Conservation (phyloP, 2,797 vertebrate genomes). For the Masticophis lateralis region DNA sequence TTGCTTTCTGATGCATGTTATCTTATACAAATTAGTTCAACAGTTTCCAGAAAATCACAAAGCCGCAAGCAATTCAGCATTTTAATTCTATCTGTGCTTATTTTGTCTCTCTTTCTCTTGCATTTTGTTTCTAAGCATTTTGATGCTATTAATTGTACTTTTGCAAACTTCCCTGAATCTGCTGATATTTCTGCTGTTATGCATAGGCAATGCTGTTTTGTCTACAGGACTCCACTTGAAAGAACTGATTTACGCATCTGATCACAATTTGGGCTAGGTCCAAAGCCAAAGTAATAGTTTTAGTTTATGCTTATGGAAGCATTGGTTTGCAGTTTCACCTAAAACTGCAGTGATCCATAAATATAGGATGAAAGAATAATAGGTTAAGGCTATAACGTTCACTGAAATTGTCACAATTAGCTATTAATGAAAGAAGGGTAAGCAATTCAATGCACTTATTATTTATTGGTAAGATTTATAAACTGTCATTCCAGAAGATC, state of each 20-base stretch:
- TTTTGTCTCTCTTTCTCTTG: background rate
- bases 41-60: background rate
- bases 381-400: background rate
- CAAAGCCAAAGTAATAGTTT: background rate
- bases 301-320: background rate
- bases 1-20: background rate
- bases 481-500: background rate
- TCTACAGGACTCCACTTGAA: background rate
- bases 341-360: background rate
- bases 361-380: background rate
- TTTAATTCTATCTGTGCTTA: background rate
- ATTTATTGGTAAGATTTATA: background rate
- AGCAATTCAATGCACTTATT: background rate
- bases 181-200: background rate
- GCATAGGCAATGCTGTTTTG: background rate
- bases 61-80: background rate
- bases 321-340: background rate
- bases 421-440: background rate
- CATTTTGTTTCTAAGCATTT: background rate
- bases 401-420: background rate
- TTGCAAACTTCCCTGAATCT: background rate
- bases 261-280: background rate
- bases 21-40: background rate
- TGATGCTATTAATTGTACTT: background rate
- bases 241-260: background rate